These are phyloP conservation scores for Tridacna gigas DNA, from an alignment of 2,888 invertebrate species.

Conservation along the genomic window DNA sequence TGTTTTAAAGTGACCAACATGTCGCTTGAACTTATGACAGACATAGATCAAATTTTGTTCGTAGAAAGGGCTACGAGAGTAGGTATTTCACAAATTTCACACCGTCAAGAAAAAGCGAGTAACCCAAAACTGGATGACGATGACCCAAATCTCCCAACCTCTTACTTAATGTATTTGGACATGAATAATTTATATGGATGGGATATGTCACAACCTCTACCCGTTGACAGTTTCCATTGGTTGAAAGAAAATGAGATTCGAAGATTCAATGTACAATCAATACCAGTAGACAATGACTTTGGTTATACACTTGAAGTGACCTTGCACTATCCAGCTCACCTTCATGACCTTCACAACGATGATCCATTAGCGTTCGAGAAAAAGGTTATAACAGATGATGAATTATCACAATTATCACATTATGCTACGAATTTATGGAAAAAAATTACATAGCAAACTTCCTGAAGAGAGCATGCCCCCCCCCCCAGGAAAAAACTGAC, in stretches of 20 bases:
- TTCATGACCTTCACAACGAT: slow-evolving; percentile 25
- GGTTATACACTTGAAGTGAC: slow-evolving; percentile 35
- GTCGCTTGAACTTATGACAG: slow-evolving; percentile 20
- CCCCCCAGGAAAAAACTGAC: slow-evolving; percentile 20
- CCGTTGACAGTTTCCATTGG: slow-evolving; percentile 7
- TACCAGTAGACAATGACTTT: slow-evolving; percentile 12
- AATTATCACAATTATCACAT: slow-evolving; percentile 25
- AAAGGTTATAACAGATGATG: slow-evolving; percentile 13
- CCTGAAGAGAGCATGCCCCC: background rate
- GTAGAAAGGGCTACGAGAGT: slow-evolving; percentile 19
- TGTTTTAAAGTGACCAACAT: slow-evolving; percentile 23
- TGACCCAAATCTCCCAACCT: slow-evolving; percentile 3
- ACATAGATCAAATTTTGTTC: slow-evolving; percentile 19
- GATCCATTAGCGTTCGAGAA: slow-evolving; percentile 37
- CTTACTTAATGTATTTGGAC: slow-evolving; percentile 14
- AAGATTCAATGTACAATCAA: background rate
- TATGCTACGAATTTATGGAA: slow-evolving; percentile 21
- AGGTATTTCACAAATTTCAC: slow-evolving; percentile 16
- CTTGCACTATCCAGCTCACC: background rate
- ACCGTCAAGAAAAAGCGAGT: slow-evolving; percentile 8
- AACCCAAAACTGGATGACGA: slow-evolving; percentile 1
- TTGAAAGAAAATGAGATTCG: slow-evolving; percentile 18
- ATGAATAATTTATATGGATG: slow-evolving; percentile 32
- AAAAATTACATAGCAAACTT: slow-evolving; percentile 13
- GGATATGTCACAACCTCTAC: slow-evolving; percentile 23